Evolutionary conservation across 2,888 invertebrate genomes (phyloP), one percentile per base, ranked within the genome.

Genomic region (Rugalucina vietnamica): DNA sequence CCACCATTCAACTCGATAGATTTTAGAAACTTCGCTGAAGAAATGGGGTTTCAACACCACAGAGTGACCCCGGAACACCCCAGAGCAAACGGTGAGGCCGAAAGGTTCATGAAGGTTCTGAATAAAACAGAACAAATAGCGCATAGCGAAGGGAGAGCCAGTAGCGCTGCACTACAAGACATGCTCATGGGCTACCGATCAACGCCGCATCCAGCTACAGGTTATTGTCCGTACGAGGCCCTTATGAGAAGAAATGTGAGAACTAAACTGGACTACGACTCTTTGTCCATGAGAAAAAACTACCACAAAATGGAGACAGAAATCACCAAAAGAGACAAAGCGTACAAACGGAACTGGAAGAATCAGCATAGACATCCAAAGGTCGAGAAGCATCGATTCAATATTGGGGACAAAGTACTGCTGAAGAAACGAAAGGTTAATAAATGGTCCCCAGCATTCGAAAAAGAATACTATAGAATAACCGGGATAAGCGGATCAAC

Each of bases 321-420:
- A 36, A 79, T 71, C 1, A 37, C 71, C 1, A 54, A 71, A 12
- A 57, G 73, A 34, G 79, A 79, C 69, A 73, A 79, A 43, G 60
- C 4, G 32, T 79, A 79, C n/a, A 79, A 79, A 39, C 60, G 73
- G 49, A 73, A 73, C n/a, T 70, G 70, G n/a, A n/a, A n/a, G n/a
- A n/a, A n/a, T n/a, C n/a, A n/a, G n/a, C n/a, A n/a, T n/a, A n/a
- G n/a, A n/a, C n/a, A n/a, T n/a, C n/a, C n/a, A n/a, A n/a, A n/a
- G n/a, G n/a, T n/a, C n/a, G n/a, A n/a, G n/a, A n/a, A n/a, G n/a
- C n/a, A n/a, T n/a, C n/a, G n/a, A n/a, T n/a, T n/a, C n/a, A n/a
- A n/a, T n/a, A n/a, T n/a, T n/a, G n/a, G n/a, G n/a, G n/a, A n/a
- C n/a, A n/a, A n/a, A n/a, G n/a, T n/a, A n/a, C n/a, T n/a, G n/a